Conservation (phyloP, 2,888 invertebrate species). For the Mythimna impura region DNA sequence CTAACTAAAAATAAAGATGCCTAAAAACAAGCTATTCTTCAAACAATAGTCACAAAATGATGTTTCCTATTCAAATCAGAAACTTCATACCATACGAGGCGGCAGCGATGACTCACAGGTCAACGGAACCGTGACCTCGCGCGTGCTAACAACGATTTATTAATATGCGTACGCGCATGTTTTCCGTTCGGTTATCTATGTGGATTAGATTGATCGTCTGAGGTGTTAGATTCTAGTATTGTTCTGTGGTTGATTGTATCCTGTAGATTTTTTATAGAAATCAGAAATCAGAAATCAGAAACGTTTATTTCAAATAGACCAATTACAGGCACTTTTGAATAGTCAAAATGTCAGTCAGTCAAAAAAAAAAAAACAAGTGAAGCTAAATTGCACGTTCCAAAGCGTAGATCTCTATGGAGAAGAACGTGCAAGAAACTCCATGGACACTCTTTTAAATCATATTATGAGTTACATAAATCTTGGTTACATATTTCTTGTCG, state of each 20-base stretch:
- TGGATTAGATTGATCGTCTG: conserved; percentile 48
- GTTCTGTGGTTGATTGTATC: conserved; percentile 12
- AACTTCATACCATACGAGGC: conserved; percentile 40
- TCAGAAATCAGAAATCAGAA: too few relatives aligned
- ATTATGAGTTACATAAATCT: too few relatives aligned
- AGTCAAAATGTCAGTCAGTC: too few relatives aligned
- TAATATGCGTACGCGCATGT: conserved; percentile 51
- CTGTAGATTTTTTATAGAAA: background rate
- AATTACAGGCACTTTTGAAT: too few relatives aligned
- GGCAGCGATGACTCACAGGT: conserved; percentile 75
- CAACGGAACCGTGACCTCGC: conserved; percentile 75
- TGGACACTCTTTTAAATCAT: too few relatives aligned
- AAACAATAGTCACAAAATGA: conserved; percentile 14
- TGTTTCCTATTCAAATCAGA: conserved; percentile 34
- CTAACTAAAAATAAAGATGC: too few relatives aligned
- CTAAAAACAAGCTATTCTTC: background rate
- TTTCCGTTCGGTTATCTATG: conserved; percentile 51
- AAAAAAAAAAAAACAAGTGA: too few relatives aligned
- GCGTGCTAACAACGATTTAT: conserved; percentile 58
- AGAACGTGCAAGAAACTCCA: too few relatives aligned
- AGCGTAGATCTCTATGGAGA: too few relatives aligned
- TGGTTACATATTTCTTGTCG: too few relatives aligned
- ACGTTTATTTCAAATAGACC: too few relatives aligned
- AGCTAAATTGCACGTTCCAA: too few relatives aligned
- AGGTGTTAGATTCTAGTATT: conserved; percentile 43